These are phyloP conservation scores for Enchytraeus crypticus DNA, from an alignment of 2,888 invertebrate genomes.

Conservation along the genomic window DNA sequence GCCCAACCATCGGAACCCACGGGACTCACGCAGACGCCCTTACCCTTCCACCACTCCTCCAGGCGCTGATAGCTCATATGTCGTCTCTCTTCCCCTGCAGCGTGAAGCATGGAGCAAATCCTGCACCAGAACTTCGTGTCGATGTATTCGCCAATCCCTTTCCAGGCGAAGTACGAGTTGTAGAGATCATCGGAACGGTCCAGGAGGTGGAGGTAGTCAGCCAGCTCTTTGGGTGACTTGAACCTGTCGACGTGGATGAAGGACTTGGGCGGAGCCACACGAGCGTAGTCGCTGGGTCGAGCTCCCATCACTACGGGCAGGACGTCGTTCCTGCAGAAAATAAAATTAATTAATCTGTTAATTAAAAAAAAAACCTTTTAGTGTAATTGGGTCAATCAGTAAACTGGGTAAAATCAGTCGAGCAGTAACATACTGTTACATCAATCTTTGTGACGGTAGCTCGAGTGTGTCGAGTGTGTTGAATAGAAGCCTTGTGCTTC, in stretches of 20 bases:
- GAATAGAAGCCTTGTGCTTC: no score
- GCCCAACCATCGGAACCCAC: background rate
- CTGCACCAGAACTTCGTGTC: conserved; percentile 92
- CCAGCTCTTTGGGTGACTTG: conserved; percentile 73
- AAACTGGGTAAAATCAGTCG: no score
- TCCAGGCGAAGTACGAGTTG: conserved; percentile 89
- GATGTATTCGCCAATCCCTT: conserved; percentile 88
- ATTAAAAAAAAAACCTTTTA: background rate
- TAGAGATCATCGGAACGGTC: conserved; percentile 81
- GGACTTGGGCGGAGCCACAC: conserved; percentile 76
- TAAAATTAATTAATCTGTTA: background rate
- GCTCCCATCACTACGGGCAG: conserved; percentile 28
- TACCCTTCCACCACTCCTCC: conserved; percentile 22
- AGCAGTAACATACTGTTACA: no score
- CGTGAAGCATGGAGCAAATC: conserved; percentile 60
- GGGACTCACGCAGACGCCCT: conserved; percentile 10
- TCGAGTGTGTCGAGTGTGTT: no score
- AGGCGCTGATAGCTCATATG: conserved; percentile 11
- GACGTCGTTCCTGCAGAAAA: conserved; percentile 17
- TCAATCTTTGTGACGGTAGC: no score
- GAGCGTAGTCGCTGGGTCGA: conserved; percentile 33
- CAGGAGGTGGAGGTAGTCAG: conserved; percentile 72
- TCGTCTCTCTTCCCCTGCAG: background rate
- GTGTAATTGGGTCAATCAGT: no score
- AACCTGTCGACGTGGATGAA: conserved; percentile 96